Evolutionary conservation across 2,888 invertebrate species (phyloP).

Genomic region (Drosophila antonietae): DNA sequence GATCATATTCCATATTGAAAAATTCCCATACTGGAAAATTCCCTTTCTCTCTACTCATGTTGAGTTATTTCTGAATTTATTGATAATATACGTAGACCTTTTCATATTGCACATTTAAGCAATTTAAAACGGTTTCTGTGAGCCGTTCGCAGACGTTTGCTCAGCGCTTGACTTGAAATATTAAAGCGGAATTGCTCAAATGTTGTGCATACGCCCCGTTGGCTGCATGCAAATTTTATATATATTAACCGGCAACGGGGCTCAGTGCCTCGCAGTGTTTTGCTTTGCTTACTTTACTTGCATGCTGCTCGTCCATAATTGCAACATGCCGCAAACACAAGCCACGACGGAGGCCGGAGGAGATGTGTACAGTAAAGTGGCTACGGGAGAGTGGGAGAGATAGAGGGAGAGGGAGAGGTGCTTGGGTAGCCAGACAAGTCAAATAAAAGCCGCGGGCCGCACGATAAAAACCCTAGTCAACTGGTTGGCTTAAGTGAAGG

Average conservation of each 20-base stretch:
- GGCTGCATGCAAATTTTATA: conserved; percentile 74
- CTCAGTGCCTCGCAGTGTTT: conserved; percentile 46
- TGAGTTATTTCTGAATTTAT: background rate
- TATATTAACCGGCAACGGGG: conserved; percentile 59
- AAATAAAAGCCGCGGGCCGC: conserved; percentile 71
- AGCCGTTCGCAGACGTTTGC: conserved; percentile 13
- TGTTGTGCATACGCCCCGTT: conserved; percentile 79
- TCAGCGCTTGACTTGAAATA: conserved; percentile 45
- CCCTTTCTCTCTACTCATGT: background rate
- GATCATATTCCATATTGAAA: no score
- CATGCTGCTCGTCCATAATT: conserved; percentile 76
- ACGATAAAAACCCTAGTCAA: conserved; percentile 53
- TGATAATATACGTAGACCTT: background rate
- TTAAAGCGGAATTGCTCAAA: conserved; percentile 76
- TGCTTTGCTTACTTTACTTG: conserved; percentile 56
- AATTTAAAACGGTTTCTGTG: background rate
- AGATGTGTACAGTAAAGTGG: background rate
- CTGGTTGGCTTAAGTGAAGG: conserved; percentile 27
- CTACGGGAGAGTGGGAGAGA: background rate
- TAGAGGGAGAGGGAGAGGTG: conserved; percentile 7
- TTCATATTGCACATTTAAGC: background rate
- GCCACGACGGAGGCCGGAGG: conserved; percentile 17
- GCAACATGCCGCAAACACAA: conserved; percentile 73
- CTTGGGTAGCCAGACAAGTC: conserved; percentile 58
- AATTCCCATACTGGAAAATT: no score